Conservation (phyloP, 1,140 invertebrate genomes). For the Helicoverpa armigera region DNA sequence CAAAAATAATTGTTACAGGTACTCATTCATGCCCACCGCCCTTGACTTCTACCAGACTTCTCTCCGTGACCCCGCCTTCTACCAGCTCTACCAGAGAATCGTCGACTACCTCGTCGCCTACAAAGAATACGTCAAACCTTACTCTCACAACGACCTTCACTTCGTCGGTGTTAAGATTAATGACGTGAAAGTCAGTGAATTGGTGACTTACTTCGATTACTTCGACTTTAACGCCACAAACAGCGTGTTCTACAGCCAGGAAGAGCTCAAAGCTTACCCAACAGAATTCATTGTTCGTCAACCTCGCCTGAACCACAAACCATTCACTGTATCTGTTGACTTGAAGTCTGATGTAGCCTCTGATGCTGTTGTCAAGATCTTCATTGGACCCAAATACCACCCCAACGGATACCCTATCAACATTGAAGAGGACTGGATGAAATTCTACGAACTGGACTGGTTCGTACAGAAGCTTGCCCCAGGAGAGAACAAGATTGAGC, state of each 20-base stretch:
- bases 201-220: constrained; percentile 87
- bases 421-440: constrained; percentile 87
- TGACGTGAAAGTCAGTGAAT: constrained; percentile 85
- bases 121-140: constrained; percentile 87
- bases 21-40: constrained; percentile 83
- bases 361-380: constrained; percentile 47
- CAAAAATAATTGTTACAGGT: constrained; percentile 60
- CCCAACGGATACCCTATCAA: constrained; percentile 86
- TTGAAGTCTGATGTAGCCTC: constrained; percentile 43
- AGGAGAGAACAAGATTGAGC: constrained; percentile 89
- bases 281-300: constrained; percentile 86
- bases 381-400: constrained; percentile 73
- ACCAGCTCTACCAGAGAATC: constrained; percentile 88
- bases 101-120: constrained; percentile 87
- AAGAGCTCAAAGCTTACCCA: constrained; percentile 64
- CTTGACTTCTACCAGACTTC: constrained; percentile 88
- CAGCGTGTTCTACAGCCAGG: constrained; percentile 69
- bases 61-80: constrained; percentile 90
- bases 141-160: constrained; percentile 87
- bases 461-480: constrained; percentile 88
- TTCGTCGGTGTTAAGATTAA: constrained; percentile 87
- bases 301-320: constrained; percentile 88
- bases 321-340: constrained; percentile 84
- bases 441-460: constrained; percentile 90
- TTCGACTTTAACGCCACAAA: constrained; percentile 86